Evolutionary conservation across 30 jellyfish, hydroid and myxozoan species (phyloP).

Genomic region (Turritopsis dohrnii): DNA sequence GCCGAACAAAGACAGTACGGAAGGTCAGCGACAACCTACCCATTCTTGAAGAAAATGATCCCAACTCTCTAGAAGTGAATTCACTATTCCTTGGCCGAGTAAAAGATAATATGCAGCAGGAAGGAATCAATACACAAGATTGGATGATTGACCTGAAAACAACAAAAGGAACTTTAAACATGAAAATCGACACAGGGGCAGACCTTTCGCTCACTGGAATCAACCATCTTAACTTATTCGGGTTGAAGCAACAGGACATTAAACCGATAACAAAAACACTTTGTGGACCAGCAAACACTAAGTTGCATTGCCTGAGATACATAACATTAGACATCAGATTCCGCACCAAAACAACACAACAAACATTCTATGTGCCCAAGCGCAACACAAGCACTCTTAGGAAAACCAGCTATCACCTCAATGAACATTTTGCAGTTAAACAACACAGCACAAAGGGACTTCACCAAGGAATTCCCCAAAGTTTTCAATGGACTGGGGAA

Average conservation of each 20-base stretch:
- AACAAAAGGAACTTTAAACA: too few species aligned
- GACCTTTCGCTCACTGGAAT: too few species aligned
- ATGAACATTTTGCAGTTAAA: background rate
- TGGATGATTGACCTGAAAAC: too few species aligned
- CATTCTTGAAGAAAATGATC: background rate
- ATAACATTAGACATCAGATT: background rate
- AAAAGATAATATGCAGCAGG: too few species aligned
- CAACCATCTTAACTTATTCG: too few species aligned
- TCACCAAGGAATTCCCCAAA: background rate
- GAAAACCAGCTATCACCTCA: conserved; percentile 19
- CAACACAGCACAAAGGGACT: background rate
- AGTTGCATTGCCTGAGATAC: conserved; percentile 11
- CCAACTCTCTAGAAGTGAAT: background rate
- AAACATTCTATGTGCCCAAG: conserved; percentile 12
- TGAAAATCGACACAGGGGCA: too few species aligned
- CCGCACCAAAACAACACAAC: background rate
- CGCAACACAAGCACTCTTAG: background rate
- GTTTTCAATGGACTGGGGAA: conserved; percentile 23
- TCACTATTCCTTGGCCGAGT: background rate
- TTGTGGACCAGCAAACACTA: conserved; percentile 13
- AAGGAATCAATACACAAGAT: too few species aligned
- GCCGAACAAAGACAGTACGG: background rate
- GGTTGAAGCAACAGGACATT: too few species aligned
- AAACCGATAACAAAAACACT: background rate
- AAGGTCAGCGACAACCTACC: background rate